Percentiles rank a stretch among this genome's conserved stretches.
Evolutionary conservation across 2,113 vertebrate genomes (phyloP).

Genomic region (Capreolus pygargus): DNA sequence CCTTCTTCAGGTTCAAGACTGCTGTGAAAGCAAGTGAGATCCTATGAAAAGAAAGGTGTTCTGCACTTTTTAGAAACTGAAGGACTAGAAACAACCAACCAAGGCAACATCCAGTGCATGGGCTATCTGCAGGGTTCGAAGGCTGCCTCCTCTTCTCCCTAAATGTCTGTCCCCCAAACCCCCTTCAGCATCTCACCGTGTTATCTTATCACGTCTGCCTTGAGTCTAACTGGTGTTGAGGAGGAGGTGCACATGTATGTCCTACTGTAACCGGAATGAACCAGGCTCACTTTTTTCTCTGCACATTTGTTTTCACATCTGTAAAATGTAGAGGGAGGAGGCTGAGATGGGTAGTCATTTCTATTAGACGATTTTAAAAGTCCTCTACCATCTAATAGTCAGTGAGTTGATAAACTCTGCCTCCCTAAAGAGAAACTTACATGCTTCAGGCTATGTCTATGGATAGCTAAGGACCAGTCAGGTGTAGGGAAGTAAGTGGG

Average conservation of each 20-base stretch:
- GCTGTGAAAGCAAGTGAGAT: not conserved
- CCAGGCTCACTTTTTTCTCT: not conserved
- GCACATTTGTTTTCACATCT: not conserved
- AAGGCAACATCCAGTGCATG: not conserved
- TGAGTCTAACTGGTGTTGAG: not conserved
- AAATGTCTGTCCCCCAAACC: not conserved
- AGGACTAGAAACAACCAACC: not conserved
- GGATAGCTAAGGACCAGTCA: not conserved
- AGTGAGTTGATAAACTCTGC: not conserved
- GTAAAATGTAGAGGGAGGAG: not conserved
- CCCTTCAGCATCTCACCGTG: not conserved
- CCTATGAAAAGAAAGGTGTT: not conserved
- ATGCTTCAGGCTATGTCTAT: not conserved
- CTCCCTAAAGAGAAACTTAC: not conserved
- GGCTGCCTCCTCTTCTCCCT: not conserved
- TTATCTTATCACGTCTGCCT: not conserved
- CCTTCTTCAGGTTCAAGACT: not conserved
- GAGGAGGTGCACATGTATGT: not conserved
- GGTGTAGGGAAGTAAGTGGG: not conserved
- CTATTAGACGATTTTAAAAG: not conserved
- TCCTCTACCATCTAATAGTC: not conserved
- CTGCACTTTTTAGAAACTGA: not conserved
- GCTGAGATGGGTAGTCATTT: not conserved
- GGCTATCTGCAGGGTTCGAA: not conserved
- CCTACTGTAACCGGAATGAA: not conserved